Percentiles rank a stretch among this genome's conserved stretches.
Conservation (phyloP, 2,113 vertebrate species). For the Bucco capensis region DNA sequence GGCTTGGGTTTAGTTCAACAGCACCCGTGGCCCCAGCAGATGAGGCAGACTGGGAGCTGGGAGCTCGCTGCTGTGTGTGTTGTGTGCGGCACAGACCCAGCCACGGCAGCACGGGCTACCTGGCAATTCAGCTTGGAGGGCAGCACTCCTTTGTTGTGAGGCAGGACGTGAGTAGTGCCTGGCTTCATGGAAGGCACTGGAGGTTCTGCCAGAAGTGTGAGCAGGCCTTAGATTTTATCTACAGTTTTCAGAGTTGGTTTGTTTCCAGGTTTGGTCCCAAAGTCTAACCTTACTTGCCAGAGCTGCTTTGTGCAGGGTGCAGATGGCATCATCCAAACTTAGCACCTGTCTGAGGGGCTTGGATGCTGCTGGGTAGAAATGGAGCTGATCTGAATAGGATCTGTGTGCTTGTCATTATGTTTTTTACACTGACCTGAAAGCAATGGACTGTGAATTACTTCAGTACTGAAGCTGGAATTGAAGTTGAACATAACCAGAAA, state of each 20-base stretch:
- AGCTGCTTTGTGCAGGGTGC: fast-evolving
- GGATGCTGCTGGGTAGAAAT: background rate
- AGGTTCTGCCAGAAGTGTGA: background rate
- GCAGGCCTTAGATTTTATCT: background rate
- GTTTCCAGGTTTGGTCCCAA: background rate
- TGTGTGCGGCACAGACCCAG: background rate
- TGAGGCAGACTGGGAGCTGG: background rate
- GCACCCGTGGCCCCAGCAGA: background rate
- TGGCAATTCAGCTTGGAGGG: background rate
- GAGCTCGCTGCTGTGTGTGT: background rate
- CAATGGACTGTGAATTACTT: background rate
- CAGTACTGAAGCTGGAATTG: background rate
- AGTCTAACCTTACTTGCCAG: background rate
- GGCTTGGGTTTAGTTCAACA: constrained; percentile 3
- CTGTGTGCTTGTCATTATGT: background rate
- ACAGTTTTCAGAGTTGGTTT: background rate
- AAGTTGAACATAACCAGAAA: background rate
- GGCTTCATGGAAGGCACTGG: background rate
- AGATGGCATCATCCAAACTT: background rate
- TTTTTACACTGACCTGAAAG: background rate
- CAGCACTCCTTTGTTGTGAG: background rate
- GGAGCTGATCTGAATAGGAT: background rate
- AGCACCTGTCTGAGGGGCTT: background rate
- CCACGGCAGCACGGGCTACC: background rate
- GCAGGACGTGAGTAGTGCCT: background rate